Evolutionary conservation across 2,113 vertebrate species (phyloP), one percentile per base, ranked within the genome.

Genomic region (Aspidoscelis tigris): DNA sequence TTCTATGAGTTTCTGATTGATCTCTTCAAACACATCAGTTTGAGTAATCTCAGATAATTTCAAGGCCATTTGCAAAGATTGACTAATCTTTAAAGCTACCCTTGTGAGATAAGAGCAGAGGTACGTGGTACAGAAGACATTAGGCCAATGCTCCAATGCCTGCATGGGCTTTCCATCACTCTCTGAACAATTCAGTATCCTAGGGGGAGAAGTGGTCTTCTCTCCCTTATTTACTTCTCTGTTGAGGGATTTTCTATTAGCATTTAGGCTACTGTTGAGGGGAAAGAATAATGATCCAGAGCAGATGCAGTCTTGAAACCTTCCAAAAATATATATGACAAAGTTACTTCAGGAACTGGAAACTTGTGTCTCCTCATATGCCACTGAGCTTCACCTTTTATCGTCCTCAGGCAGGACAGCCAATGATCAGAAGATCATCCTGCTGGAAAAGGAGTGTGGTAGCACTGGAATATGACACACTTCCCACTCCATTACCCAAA

Each of bases 11-110:
- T 84, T 84, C 55, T 86, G 84, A 88, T 87, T 90, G 76, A 92
- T 47, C 33, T 71, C 87, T 85, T 78, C 61, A 85, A 84, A 86
- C 84, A 82, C 0, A 80, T 72, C 78, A 71, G 64, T 74, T 88
- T 86, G 89, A 93, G 86, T 88, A 92, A 90, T 92, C 83, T 83
- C 84, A 78, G 61, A 86, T 92, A 73, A 82, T 80, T 89, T 88
- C 80, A 87, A 82, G 88, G 26, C 47, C 80, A 81, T 84, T 91
- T 87, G 76, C 78, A 83, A 89, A 91, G 12, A 86, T 89, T 90
- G 90, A 85, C 85, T 78, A 80, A 89, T 83, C 24, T 83, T 84
- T 77, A 84, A 55, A 22, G 43, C 47, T 53, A 82, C 21, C 14
- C 78, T 50, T 78, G 53, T 6, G n/a, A 83, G 81, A 82, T 86